These are phyloP conservation scores for Cephus rjabovi DNA, from an alignment of 2,888 invertebrate genomes.

Conservation along the genomic window DNA sequence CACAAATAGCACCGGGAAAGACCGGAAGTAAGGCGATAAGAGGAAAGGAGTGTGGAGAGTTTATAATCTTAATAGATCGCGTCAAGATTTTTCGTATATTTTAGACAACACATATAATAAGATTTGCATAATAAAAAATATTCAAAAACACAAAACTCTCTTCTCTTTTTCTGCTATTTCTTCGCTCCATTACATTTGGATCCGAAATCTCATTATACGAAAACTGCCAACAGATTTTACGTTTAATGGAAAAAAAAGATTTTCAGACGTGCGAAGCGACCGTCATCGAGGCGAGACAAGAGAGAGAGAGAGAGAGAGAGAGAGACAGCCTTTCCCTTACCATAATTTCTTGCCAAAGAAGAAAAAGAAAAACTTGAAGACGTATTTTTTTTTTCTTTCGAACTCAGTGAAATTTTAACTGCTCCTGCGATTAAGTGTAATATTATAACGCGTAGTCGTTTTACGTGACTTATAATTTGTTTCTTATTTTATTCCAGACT, in stretches of 20 bases:
- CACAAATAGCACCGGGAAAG: neutral
- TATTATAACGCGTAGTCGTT: neutral
- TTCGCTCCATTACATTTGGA: neutral
- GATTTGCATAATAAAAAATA: neutral
- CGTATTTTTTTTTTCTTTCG: neutral
- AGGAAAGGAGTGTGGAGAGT: neutral
- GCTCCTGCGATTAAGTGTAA: neutral
- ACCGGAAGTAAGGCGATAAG: neutral
- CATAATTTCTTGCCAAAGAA: neutral
- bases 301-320: too few species aligned
- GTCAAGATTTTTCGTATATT: neutral
- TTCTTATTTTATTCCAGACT: conserved; percentile 20
- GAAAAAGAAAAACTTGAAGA: neutral
- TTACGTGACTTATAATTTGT: conserved; percentile 31
- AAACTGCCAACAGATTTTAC: neutral
- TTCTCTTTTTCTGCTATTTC: neutral
- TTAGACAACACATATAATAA: neutral
- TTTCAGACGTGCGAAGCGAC: neutral
- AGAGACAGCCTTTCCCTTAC: neutral
- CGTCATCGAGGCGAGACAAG: neutral
- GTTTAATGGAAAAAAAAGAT: neutral
- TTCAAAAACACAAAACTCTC: neutral
- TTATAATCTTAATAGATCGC: neutral
- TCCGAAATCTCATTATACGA: neutral
- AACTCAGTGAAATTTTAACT: neutral